These are phyloP conservation scores for Gila robusta DNA, from an alignment of 2,797 vertebrate genomes.

Conservation along the genomic window DNA sequence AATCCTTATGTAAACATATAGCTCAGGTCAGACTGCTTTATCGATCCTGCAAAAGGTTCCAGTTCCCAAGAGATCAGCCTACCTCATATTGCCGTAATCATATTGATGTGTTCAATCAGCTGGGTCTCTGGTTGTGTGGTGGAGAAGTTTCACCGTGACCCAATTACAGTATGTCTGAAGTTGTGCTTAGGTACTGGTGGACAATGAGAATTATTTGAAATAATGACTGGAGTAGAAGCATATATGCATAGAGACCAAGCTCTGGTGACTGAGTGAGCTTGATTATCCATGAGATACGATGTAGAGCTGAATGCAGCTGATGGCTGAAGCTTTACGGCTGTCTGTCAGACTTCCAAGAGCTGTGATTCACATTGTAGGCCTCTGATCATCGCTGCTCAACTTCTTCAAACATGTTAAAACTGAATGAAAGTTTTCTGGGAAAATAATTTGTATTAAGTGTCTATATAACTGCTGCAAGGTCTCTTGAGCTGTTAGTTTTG, in stretches of 20 bases:
- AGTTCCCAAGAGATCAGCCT: slow-evolving; percentile 17
- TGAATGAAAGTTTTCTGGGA: slow-evolving; percentile 29
- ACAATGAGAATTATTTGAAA: slow-evolving; percentile 48
- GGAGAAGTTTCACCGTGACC: slow-evolving; percentile 26
- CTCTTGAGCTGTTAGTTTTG: slow-evolving; percentile 19
- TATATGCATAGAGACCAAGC: slow-evolving; percentile 1
- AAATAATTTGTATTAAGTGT: slow-evolving; percentile 30
- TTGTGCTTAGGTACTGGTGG: slow-evolving; percentile 45
- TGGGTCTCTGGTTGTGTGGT: slow-evolving; percentile 15
- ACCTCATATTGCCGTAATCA: slow-evolving; percentile 18
- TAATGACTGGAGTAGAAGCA: slow-evolving; percentile 40
- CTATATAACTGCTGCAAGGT: slow-evolving; percentile 27
- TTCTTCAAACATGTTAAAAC: slow-evolving; percentile 44
- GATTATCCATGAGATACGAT: slow-evolving; percentile 7
- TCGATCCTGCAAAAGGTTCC: slow-evolving; percentile 45
- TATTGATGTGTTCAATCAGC: slow-evolving; percentile 34
- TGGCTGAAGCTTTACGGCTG: slow-evolving; percentile 16
- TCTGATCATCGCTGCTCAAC: slow-evolving; percentile 44
- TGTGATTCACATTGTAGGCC: slow-evolving; percentile 27
- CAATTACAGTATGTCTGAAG: slow-evolving; percentile 48
- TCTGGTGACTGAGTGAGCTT: slow-evolving; percentile 27
- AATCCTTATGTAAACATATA: slow-evolving; percentile 54
- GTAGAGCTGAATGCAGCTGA: slow-evolving; percentile 23
- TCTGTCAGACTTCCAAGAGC: slow-evolving; percentile 36
- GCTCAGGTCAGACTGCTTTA: slow-evolving; percentile 51